Base-by-base conservation (phyloP, 2,888 invertebrate species). In the Papilio protenor region DNA sequence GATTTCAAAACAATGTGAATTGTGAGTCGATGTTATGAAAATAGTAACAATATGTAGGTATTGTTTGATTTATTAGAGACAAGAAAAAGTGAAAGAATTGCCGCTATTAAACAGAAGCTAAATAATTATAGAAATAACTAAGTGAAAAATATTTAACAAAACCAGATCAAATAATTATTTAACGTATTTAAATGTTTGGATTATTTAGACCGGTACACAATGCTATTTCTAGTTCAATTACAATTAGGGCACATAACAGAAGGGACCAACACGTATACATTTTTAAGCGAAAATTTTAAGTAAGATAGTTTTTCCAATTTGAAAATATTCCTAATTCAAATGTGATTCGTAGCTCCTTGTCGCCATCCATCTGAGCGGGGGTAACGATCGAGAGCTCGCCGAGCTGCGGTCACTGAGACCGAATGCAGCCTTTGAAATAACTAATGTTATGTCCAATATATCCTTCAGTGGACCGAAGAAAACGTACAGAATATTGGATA, bases 351-450 rank as follows among this genome's bases (percentile, higher is more conserved):
- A 73, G 49, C 71, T 69, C 73, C 23, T 75, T 21, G 66, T 6
- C 45, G 33, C 64, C 55, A 66, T 75, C 66, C 74, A 81, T 82
- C 82, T 81, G 74, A 78, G 55, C 79, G 82, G 83, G 86, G 85
- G 85, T 80, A 81, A 81, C 87, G 87, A 81, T 87, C 82, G 80
- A 81, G 81, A 78, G 80, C 83, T 84, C 84, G 80, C 87, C 83
- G 59, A 69, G 57, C 76, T 79, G 82, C 79, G 80, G 81, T 81
- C 79, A 73, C 78, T 55, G 75, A 75, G 75, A 69, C 75, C 70
- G 64, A 64, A 76, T 76, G 76, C 45, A 69, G 66, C 73, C 78
- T 78, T 69, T 74, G 59, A 76, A 79, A 45, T 69, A 72, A 45
- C 77, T 80, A 73, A 80, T 74, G 47, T 72, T 57, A 74, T 76